A percentile compares a stretch with the other conserved stretches of the same genome.
These are phyloP conservation scores for Acridotheres tristis DNA, from an alignment of 2,797 vertebrate genomes.

Conservation along the genomic window DNA sequence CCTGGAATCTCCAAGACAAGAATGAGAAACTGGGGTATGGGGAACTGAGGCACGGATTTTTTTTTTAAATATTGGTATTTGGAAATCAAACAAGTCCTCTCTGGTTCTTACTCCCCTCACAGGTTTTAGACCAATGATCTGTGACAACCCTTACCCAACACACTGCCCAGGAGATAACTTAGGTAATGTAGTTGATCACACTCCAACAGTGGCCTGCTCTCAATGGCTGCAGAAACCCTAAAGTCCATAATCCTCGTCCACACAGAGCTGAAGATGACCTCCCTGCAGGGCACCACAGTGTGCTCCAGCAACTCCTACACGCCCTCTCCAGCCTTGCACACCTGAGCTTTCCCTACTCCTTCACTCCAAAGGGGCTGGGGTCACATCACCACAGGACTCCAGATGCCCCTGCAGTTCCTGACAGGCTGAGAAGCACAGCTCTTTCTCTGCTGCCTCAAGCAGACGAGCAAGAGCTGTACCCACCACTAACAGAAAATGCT, in stretches of 20 bases:
- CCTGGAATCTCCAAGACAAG: not conserved
- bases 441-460: not conserved
- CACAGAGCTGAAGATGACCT: accelerated
- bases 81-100: not conserved
- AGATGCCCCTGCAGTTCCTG: not conserved
- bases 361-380: not conserved
- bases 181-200: not conserved
- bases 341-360: not conserved
- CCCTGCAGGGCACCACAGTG: not conserved
- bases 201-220: not conserved
- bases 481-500: not conserved
- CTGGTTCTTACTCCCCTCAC: not conserved
- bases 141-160: not conserved
- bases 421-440: not conserved
- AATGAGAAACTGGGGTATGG: not conserved
- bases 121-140: not conserved
- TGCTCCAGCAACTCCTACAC: not conserved
- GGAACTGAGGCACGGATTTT: not conserved
- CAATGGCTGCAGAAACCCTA: accelerated
- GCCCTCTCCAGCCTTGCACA: not conserved
- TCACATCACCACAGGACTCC: not conserved
- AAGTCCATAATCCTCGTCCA: not conserved
- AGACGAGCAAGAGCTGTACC: not conserved
- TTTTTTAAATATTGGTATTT: not conserved
- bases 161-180: not conserved